Evolutionary conservation across 2,888 invertebrate species (phyloP), one percentile per base, ranked within the genome.

Genomic region (Ametastegia equiseti): DNA sequence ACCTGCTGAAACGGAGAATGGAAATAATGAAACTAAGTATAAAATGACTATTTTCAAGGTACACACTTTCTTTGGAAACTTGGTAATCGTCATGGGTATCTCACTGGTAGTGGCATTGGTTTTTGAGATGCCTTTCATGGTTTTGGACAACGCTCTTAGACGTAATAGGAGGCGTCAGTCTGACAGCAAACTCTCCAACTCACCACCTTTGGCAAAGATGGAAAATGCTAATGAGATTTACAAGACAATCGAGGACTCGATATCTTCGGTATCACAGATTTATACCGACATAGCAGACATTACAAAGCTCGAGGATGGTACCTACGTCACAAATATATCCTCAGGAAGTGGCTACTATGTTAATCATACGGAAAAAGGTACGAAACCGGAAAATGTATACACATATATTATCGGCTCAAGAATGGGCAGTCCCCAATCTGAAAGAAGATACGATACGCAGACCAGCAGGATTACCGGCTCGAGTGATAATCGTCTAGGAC

Each of bases 81-180:
- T 91, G 36, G 83, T 84, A 9, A 77, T 89, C 2, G 88, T 88
- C 2, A 82, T 91, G 82, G 23, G 88, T 0, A 6, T 89, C 0
- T 87, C 91, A 0, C 81, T 83, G 0, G 75, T 87, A 0, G 84
- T 89, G 82, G 85, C 83, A 50, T 85, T 91, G 1, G 85, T 86
- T 27, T 89, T 90, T 83, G 91, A 92, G 82, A 85, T 89, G 78
- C 91, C 91, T 0, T 90, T 90, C 80, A 84, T 88, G 83, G 84
- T 79, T 1, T 78, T 91, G 36, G 85, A 86, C 19, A 84, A 85
- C 2, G 23, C 82, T 0, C 39, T 87, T 3, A 33, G 13, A 57
- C 15, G 7, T 39, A 5, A 1, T 69, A 60, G 2, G 77, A 81
- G 54, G n/a, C 63, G 36, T 23, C 73, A 50, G 7, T 7, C 9